A percentile compares a stretch with the other conserved stretches of the same genome.
Evolutionary conservation across 2,888 invertebrate species (phyloP).

Genomic region (Eurytoma adleriae): DNA sequence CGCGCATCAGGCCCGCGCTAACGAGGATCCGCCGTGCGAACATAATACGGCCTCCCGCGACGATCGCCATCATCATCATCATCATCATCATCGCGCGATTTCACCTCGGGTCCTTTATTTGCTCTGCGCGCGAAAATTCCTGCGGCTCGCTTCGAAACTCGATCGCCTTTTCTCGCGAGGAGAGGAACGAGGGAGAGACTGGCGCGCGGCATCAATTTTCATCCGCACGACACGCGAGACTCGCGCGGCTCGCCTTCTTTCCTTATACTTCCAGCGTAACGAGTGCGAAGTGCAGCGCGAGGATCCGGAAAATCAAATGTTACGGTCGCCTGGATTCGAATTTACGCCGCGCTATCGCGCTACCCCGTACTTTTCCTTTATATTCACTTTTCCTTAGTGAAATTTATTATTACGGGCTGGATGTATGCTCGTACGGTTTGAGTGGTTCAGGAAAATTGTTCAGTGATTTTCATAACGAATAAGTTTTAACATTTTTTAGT

Average conservation of each 20-base stretch:
- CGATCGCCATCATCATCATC: conserved; percentile 18
- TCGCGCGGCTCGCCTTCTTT: background rate
- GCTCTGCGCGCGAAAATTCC: conserved; percentile 29
- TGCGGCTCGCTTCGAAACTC: conserved; percentile 34
- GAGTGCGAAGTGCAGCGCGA: background rate
- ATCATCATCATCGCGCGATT: conserved; percentile 6
- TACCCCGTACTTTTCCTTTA: too few relatives aligned
- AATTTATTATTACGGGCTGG: too few relatives aligned
- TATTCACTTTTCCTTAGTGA: too few relatives aligned
- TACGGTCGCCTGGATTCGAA: background rate
- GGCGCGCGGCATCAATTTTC: conserved; percentile 10
- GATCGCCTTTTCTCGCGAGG: conserved; percentile 5
- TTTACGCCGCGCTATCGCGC: too few relatives aligned
- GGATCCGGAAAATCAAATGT: background rate
- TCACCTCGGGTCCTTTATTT: conserved; percentile 8
- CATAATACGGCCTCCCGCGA: conserved; percentile 11
- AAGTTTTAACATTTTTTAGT: too few relatives aligned
- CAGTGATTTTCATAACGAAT: too few relatives aligned
- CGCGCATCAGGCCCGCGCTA: background rate
- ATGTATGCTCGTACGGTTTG: too few relatives aligned
- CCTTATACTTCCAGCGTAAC: background rate
- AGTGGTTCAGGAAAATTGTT: too few relatives aligned
- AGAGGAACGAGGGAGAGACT: background rate
- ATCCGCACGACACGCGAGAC: background rate
- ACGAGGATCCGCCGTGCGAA: background rate